Conservation (phyloP, 1,140 invertebrate species). For the Daktulosphaira vitifoliae region DNA sequence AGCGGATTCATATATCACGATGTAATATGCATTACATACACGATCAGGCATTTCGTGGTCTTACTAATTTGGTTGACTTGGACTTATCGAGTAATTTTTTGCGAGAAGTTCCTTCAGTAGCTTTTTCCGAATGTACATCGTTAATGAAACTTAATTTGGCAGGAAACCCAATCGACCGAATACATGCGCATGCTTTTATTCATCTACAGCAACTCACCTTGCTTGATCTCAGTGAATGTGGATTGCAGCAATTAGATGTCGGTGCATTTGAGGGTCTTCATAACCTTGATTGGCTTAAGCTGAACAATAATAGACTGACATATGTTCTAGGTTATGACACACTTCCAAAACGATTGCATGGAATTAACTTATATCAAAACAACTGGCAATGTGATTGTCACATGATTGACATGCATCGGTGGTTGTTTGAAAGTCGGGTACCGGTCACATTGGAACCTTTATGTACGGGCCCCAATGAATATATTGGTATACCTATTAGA, state of each 20-base stretch:
- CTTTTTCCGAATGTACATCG: conserved; percentile 64
- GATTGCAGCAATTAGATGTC: conserved; percentile 63
- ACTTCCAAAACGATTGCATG: conserved; percentile 62
- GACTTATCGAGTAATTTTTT: conserved; percentile 76
- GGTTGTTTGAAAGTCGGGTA: conserved; percentile 65
- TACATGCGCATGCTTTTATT: conserved; percentile 66
- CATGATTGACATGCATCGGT: conserved; percentile 61
- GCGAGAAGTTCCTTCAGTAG: conserved; percentile 61
- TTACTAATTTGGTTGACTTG: conserved; percentile 79
- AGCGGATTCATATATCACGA: conserved; percentile 69
- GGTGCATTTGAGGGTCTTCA: conserved; percentile 72
- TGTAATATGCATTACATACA: conserved; percentile 69
- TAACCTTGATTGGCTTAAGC: conserved; percentile 70
- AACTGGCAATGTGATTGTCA: conserved; percentile 82
- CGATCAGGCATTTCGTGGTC: conserved; percentile 65
- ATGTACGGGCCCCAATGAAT: conserved; percentile 59
- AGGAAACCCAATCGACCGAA: conserved; percentile 65
- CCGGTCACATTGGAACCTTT: conserved; percentile 61
- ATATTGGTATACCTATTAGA: conserved; percentile 59
- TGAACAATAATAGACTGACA: conserved; percentile 70
- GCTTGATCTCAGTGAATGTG: conserved; percentile 71
- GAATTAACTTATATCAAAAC: conserved; percentile 73
- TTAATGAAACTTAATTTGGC: conserved; percentile 72
- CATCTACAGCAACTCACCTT: conserved; percentile 63
- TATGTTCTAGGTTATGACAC: conserved; percentile 59